Conservation (phyloP, 2,113 vertebrate genomes). For the Catagonus wagneri region DNA sequence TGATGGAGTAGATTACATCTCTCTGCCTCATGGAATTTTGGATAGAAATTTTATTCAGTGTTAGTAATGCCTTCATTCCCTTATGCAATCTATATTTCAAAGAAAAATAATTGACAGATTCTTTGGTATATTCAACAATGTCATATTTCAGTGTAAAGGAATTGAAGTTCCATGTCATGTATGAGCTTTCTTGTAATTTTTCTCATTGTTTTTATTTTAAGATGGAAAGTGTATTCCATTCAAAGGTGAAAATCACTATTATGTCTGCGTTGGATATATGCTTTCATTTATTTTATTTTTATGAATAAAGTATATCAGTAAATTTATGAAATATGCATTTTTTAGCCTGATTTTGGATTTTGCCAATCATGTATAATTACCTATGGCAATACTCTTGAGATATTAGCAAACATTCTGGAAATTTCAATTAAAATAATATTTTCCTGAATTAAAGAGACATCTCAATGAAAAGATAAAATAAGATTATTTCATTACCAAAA, state of each 20-base stretch:
- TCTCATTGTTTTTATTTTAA: constrained; percentile 37
- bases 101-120: constrained; percentile 54
- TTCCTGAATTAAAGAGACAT: neutral
- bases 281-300: neutral
- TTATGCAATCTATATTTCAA: constrained; percentile 64
- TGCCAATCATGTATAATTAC: neutral
- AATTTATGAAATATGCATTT: neutral
- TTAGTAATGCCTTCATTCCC: constrained; percentile 42
- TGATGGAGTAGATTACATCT: neutral
- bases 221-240: neutral
- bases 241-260: neutral
- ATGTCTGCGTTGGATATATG: neutral
- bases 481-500: neutral
- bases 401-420: neutral
- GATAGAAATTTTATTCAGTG: constrained; percentile 55
- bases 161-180: constrained; percentile 28
- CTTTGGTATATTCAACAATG: constrained; percentile 44
- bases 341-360: neutral
- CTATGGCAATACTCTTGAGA: neutral
- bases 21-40: constrained; percentile 6
- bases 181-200: neutral
- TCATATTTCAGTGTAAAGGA: constrained; percentile 43
- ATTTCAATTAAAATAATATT: constrained; percentile 7
- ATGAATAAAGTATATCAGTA: neutral
- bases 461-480: neutral